These are phyloP conservation scores for Hippopotamyrus pictus DNA, from an alignment of 2,797 vertebrate genomes.

Conservation along the genomic window DNA sequence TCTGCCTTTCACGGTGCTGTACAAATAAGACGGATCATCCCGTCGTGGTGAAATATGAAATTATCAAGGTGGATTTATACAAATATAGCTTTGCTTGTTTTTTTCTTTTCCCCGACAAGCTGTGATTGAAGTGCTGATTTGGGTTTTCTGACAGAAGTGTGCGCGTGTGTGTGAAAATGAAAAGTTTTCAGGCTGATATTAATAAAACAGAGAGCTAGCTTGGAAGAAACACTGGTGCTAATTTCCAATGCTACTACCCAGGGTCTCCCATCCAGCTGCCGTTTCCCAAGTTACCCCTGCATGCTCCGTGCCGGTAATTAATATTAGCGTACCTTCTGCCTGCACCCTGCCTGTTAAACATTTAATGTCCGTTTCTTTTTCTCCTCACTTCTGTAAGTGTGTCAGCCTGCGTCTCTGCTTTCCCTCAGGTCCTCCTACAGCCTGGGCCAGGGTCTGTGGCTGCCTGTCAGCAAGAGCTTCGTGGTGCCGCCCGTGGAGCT, in stretches of 20 bases:
- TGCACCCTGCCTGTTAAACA: background rate
- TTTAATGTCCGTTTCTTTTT: background rate
- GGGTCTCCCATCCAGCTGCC: background rate
- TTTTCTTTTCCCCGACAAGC: background rate
- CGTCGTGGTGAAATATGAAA: background rate
- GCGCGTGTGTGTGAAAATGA: background rate
- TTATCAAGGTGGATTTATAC: conserved; percentile 1
- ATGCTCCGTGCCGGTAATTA: background rate
- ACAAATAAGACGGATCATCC: background rate
- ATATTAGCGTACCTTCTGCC: background rate
- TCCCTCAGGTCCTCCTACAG: conserved; percentile 86
- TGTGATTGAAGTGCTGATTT: background rate
- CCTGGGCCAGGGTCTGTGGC: conserved; percentile 93
- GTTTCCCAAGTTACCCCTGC: background rate
- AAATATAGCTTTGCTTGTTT: conserved; percentile 4
- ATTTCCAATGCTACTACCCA: background rate
- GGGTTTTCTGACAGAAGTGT: background rate
- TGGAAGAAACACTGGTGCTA: background rate
- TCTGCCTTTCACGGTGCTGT: background rate
- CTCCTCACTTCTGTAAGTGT: background rate
- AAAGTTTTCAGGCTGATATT: conserved; percentile 2
- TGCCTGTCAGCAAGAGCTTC: conserved; percentile 97
- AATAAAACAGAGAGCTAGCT: background rate
- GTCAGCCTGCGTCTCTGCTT: background rate
- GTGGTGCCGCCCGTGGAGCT: conserved; percentile 94